phyloP scores from a whole-genome alignment of 2,888 invertebrate species.

The Sphaerophoria taeniata region DNA sequence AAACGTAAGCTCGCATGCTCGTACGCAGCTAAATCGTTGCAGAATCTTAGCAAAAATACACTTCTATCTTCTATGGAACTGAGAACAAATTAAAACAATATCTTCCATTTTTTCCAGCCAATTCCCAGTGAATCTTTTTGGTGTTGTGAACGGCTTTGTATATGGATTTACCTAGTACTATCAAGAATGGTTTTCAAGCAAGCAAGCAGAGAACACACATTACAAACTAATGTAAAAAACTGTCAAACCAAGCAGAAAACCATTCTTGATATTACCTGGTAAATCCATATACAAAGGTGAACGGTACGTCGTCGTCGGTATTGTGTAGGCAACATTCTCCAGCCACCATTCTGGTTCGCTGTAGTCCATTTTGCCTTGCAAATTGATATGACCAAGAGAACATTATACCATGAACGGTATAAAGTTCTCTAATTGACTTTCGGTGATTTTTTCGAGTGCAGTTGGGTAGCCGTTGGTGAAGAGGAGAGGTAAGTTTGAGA shows the following conservation, averaged over 20 bases:
- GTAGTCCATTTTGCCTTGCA: slow-evolving; percentile 81
- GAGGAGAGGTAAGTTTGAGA: slow-evolving; percentile 89
- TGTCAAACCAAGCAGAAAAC: too few species aligned
- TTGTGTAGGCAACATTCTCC: slow-evolving; percentile 86
- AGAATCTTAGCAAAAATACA: slow-evolving; percentile 88
- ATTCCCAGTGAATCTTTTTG: slow-evolving; percentile 83
- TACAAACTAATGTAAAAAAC: too few species aligned
- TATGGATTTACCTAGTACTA: too few species aligned
- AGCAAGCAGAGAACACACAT: too few species aligned
- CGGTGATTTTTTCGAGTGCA: slow-evolving; percentile 86
- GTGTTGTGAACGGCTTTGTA: too few species aligned
- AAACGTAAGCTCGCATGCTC: slow-evolving; percentile 87
- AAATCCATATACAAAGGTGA: too few species aligned
- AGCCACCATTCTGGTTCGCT: slow-evolving; percentile 89
- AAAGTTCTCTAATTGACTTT: slow-evolving; percentile 87
- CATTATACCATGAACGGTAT: slow-evolving; percentile 90
- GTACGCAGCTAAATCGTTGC: slow-evolving; percentile 87
- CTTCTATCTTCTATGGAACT: slow-evolving; percentile 90
- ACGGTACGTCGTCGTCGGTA: slow-evolving; percentile 87
- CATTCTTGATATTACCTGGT: too few species aligned
- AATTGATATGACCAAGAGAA: slow-evolving; percentile 87
- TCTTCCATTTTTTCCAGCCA: slow-evolving; percentile 85
- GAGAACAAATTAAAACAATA: slow-evolving; percentile 88
- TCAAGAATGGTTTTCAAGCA: too few species aligned
- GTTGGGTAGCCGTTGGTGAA: slow-evolving; percentile 89